phyloP scores from a whole-genome alignment of 1,140 invertebrate species.

The Trichomalopsis sarcophagae region DNA sequence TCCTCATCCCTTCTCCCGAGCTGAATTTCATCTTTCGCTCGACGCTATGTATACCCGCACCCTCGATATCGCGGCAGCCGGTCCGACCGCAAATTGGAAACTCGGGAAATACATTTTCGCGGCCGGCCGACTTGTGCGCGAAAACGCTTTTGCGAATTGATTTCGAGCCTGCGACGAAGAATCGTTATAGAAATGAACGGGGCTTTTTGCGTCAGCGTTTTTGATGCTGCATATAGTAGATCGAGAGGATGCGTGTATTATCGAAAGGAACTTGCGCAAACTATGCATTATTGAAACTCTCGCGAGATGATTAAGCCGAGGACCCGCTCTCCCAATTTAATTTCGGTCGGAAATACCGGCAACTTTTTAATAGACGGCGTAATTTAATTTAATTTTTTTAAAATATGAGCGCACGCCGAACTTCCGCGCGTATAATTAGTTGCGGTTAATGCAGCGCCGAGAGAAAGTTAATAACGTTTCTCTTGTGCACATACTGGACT shows the following conservation, averaged over 20 bases:
- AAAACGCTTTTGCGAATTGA: conserved; percentile 10
- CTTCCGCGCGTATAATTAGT: neutral
- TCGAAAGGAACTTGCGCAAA: too few relatives aligned
- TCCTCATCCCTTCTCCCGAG: conserved; percentile 54
- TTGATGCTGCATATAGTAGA: neutral
- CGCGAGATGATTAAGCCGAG: too few relatives aligned
- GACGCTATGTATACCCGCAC: neutral
- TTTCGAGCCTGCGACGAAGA: neutral
- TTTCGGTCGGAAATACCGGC: neutral
- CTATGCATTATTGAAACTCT: too few relatives aligned
- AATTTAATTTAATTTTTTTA: neutral
- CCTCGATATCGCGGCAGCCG: conserved; percentile 6
- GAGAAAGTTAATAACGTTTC: neutral
- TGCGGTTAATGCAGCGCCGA: neutral
- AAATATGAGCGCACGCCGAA: neutral
- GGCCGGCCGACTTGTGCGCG: too few relatives aligned
- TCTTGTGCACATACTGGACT: neutral
- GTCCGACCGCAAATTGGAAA: conserved; percentile 72
- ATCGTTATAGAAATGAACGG: neutral
- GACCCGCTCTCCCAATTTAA: neutral
- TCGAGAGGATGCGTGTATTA: neutral
- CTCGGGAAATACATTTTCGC: conserved; percentile 69
- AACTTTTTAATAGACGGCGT: neutral
- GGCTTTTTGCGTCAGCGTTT: neutral
- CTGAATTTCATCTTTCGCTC: conserved; percentile 19